Conservation (phyloP, 2,113 vertebrate genomes). For the Cebidichthys violaceus region DNA sequence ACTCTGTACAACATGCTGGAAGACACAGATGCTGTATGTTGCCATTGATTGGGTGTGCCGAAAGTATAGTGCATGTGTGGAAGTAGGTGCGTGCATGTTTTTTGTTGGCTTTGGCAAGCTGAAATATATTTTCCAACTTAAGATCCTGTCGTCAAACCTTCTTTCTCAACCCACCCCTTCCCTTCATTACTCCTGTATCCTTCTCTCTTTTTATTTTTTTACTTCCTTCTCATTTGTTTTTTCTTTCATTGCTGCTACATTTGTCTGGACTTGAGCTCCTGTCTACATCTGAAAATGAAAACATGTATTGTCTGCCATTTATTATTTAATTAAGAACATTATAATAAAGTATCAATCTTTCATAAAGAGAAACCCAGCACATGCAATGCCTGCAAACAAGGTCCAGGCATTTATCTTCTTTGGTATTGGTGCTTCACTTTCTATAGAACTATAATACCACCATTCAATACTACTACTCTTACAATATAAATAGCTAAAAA, state of each 20-base stretch:
- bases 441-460: slow-evolving; percentile 30
- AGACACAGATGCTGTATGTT: slow-evolving; percentile 66
- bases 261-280: slow-evolving; percentile 56
- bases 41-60: slow-evolving; percentile 66
- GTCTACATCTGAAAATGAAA: slow-evolving; percentile 44
- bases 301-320: not conserved
- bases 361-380: slow-evolving; percentile 3
- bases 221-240: slow-evolving; percentile 21
- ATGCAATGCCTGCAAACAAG: not conserved
- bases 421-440: slow-evolving; percentile 17
- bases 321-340: slow-evolving; percentile 17
- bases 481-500: slow-evolving; percentile 33
- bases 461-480: slow-evolving; percentile 16
- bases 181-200: slow-evolving; percentile 21
- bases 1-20: slow-evolving; percentile 60
- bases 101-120: slow-evolving; percentile 73
- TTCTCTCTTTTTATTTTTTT: not conserved
- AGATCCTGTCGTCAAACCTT: slow-evolving; percentile 63
- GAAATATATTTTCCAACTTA: slow-evolving; percentile 71
- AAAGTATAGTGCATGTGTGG: slow-evolving; percentile 37
- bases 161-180: slow-evolving; percentile 33
- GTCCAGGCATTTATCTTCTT: slow-evolving; percentile 28
- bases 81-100: slow-evolving; percentile 66
- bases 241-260: slow-evolving; percentile 37
- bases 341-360: slow-evolving; percentile 25